Base-by-base conservation (phyloP, 2,888 invertebrate species). In the Lithodes maja region DNA sequence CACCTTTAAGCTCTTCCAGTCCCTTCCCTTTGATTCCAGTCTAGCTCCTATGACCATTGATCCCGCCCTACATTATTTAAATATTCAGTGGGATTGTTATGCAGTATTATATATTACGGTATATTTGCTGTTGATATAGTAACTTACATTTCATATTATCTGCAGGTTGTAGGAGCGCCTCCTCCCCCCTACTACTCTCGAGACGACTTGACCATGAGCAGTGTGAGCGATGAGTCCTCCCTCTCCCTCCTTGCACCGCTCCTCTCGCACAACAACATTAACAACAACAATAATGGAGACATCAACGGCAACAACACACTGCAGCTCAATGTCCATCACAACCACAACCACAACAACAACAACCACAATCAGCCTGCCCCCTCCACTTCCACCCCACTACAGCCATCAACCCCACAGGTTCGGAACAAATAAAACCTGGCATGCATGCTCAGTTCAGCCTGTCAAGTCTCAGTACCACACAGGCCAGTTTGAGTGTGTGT, bases 161-260 rank as follows among this genome's bases (percentile, higher is more conserved):
- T 68, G 2, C 78, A 89, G 89, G 89, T 89, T 83, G 89, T 89
- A n/a, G 89, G 89, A 55, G 89, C 89, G 3, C 89, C 89, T 15
- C 89, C 89, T n/a, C 89, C 89, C 50, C 89, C 89, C 5, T 89
- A 89, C 82, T 89, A 78, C 33, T 89, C 89, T 12, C 85, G 89
- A 15, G 89, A 89, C 33, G 86, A 89, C 55, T 78, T 89, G 54
- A 85, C 85, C 12, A 53, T 69, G 33, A 53, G 54, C 1, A 69
- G 54, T 53, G 50, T 53, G 2, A 54, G 17, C 3, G 86, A 86
- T 17, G 83, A 78, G 49, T 86, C 85, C 9, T 77, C 89, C 9
- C 78, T 83, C 49, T 85, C 89, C 83, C 71, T 86, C 49, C 71
- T 89, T 53, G 82, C 89, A 3, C 86, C 89, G 12, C 83, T 86